Percentiles rank a stretch among this genome's conserved stretches.
Conservation (phyloP, 2,797 vertebrate genomes). For the Arnoldichthys spilopterus region DNA sequence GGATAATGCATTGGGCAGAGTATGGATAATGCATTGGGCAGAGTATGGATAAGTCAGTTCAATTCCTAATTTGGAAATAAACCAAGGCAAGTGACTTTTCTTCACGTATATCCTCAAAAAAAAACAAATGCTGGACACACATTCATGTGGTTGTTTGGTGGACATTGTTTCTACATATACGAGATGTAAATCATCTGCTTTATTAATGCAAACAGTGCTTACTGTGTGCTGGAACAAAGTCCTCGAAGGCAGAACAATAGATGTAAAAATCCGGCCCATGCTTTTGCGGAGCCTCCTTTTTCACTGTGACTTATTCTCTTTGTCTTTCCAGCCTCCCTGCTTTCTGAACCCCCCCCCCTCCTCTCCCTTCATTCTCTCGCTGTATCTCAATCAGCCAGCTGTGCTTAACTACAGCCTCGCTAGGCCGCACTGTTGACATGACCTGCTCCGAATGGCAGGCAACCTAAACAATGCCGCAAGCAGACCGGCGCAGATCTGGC, state of each 20-base stretch:
- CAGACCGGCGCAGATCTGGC: constrained; percentile 61
- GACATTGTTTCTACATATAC: background rate
- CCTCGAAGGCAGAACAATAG: constrained; percentile 25
- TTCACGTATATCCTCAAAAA: no score
- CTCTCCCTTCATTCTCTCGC: constrained; percentile 21
- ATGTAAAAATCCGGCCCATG: background rate
- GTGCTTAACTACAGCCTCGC: constrained; percentile 39
- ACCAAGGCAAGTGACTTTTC: no score
- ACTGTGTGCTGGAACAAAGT: constrained; percentile 8
- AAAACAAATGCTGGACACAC: no score
- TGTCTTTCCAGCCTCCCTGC: constrained; percentile 35
- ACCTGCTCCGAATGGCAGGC: constrained; percentile 53
- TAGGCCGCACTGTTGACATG: constrained; percentile 51
- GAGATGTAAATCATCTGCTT: no score
- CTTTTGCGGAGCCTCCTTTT: constrained; percentile 20
- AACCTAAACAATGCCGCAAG: constrained; percentile 67
- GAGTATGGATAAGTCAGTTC: background rate
- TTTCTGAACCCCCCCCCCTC: constrained; percentile 21
- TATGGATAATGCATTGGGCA: no score
- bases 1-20: no score
- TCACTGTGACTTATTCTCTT: constrained; percentile 35
- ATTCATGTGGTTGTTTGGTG: background rate
- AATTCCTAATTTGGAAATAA: no score
- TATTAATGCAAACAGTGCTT: background rate
- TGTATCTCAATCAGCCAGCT: constrained; percentile 55